Evolutionary conservation across 1,140 invertebrate genomes (phyloP), one percentile per base, ranked within the genome.

Genomic region (Oryzaephilus surinamensis): DNA sequence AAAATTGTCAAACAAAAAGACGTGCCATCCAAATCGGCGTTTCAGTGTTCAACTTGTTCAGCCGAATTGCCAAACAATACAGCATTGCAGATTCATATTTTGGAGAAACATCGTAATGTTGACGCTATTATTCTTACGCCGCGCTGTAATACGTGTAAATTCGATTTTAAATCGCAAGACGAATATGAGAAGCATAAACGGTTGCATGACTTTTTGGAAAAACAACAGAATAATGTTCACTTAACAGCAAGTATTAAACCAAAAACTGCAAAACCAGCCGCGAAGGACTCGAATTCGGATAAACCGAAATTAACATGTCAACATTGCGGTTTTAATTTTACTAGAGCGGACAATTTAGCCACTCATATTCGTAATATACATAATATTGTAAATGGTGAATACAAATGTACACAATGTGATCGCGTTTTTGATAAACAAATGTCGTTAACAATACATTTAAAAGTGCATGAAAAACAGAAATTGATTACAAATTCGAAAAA

Each of bases 361-460:
- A 38, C 45, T 4, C 57, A 59, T 30, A 30, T 59, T 11, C 50
- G 40, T 21, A 36, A 51, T 5, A 31, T 44, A 18, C 55, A 57
- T 41, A 43, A 30, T 18, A 38, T n/a, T n/a, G n/a, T n/a, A n/a
- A n/a, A n/a, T n/a, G n/a, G n/a, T n/a, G 51, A 55, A 23, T 55
- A 51, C 19, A 46, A 45, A 26, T 59, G 57, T 34, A 40, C 31
- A 8, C 46, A 52, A 14, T 59, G 57, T 20, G 48, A 52, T 18
- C 32, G 57, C 6, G 31, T 52, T 6, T 59, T 59, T 32, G 55
- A 59, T 19, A 59, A 55, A 31, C 52, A 54, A 30, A 57, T 48
- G 19, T 54, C 54, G 1, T 41, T 59, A 16, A 52, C 50, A 2
- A 51, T 52, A 23, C 57, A 59, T 48, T 29, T 59, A 31, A 57